Percentiles rank a stretch among this genome's conserved stretches.
phyloP scores from a whole-genome alignment of 1,140 invertebrate species.

The Physella acuta region DNA sequence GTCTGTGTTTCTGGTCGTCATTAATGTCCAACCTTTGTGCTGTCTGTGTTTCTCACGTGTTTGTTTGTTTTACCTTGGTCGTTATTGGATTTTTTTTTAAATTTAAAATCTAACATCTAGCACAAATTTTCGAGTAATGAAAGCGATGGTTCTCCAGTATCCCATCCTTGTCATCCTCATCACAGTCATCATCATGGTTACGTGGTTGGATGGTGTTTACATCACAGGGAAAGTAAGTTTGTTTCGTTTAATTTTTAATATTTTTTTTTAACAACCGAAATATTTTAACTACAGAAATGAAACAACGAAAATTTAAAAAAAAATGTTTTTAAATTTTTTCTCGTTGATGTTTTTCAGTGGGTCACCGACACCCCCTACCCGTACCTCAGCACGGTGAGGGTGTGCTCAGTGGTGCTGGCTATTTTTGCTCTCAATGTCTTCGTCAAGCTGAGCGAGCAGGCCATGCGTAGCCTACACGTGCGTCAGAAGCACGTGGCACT shows the following conservation, averaged over 20 bases:
- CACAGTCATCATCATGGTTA: slow-evolving; percentile 3
- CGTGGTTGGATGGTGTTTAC: slow-evolving; percentile 11
- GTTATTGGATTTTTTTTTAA: too few species aligned
- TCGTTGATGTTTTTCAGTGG: not conserved
- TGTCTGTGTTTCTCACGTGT: too few species aligned
- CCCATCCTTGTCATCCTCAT: not conserved
- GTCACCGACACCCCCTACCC: not conserved
- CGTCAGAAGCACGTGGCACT: not conserved
- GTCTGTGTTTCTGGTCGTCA: too few species aligned
- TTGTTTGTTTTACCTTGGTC: too few species aligned
- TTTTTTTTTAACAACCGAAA: not conserved
- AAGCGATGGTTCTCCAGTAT: slow-evolving; percentile 4
- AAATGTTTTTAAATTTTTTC: not conserved
- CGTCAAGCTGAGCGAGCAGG: not conserved
- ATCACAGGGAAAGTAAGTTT: slow-evolving; percentile 3
- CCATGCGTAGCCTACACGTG: not conserved
- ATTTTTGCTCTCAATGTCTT: slow-evolving; percentile 4
- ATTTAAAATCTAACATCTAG: too few species aligned
- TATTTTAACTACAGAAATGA: not conserved
- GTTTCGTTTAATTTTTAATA: not conserved
- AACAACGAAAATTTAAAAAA: not conserved
- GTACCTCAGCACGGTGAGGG: not conserved
- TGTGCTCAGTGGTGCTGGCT: not conserved
- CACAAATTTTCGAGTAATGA: not conserved
- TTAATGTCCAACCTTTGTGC: too few species aligned